Conservation (phyloP, 30 jellyfish, hydroid and myxozoan species). For the Nemopilema nomurai region DNA sequence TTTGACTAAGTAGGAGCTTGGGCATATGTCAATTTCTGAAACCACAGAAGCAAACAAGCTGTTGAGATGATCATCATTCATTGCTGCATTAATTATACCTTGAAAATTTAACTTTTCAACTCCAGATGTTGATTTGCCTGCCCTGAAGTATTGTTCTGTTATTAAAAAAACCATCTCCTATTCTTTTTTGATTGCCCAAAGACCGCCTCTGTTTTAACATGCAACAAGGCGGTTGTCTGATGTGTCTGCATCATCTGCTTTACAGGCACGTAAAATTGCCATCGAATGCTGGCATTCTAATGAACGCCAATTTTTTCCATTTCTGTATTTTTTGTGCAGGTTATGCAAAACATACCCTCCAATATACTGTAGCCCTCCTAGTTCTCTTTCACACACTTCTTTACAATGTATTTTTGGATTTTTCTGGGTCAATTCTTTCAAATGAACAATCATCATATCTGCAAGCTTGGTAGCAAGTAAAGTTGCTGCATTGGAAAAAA, state of each 20-base stretch:
- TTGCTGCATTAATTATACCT: conserved; percentile 3
- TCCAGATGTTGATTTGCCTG: conserved; percentile 16
- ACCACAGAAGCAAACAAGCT: conserved; percentile 1
- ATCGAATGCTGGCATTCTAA: conserved; percentile 11
- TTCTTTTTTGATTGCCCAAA: conserved; percentile 6
- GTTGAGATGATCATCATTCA: conserved; percentile 10
- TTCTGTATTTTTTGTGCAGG: conserved; percentile 33
- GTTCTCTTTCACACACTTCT: conserved; percentile 12
- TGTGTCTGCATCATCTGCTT: conserved; percentile 23
- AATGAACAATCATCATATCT: conserved; percentile 13
- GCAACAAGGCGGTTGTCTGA: conserved; percentile 13
- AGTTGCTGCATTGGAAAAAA: conserved; percentile 26
- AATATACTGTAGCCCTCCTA: conserved; percentile 6
- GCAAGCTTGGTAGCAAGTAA: conserved; percentile 31
- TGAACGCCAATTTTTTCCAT: not conserved
- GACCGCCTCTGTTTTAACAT: conserved; percentile 29
- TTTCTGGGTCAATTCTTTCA: not conserved
- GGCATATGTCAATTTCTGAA: conserved; percentile 22
- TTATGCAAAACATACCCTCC: conserved; percentile 12
- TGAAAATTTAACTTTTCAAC: conserved; percentile 1
- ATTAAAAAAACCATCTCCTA: conserved; percentile 1
- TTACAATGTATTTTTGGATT: conserved; percentile 1
- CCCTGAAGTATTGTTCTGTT: conserved; percentile 4
- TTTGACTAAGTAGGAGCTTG: conserved; percentile 10
- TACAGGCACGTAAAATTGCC: conserved; percentile 24